Evolutionary conservation across 2,797 vertebrate species (phyloP), one percentile per base, ranked within the genome.

Genomic region (Eidolon dupreanum): DNA sequence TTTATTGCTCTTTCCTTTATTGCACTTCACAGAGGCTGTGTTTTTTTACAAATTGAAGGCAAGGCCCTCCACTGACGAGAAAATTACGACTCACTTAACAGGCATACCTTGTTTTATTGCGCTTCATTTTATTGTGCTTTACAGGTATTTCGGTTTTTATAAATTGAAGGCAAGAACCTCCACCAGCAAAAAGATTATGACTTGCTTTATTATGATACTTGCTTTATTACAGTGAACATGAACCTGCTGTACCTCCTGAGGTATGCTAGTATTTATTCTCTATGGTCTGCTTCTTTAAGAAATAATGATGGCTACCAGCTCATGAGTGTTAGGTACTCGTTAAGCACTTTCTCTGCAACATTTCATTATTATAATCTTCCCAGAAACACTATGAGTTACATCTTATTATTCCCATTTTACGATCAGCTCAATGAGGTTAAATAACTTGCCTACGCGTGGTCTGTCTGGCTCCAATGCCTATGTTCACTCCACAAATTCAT

Each of bases 361-460:
- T 79, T 77, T 59, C 10, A 49, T 84, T 87, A 43, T 75, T 49
- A 77, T 43, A 84, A 93, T 66, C 28, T 78, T 96, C 46, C 55
- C 53, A 65, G 26, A 65, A 16, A 82, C 63, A 26, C 6, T 75
- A 3, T 66, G 38, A 88, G 16, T 83, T 89, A 79, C 16, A 38
- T 55, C 49, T 66, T 93, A 86, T 89, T 90, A 49, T 93, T 91
- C 17, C 16, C 82, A 57, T 53, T 92, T 87, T 61, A 75, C 36
- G 77, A 49, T 83, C 38, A 87, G 28, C 73, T 85, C 68, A 86
- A 4, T 46, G 65, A 94, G 55, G 31, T 88, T 85, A 66, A 94
- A 55, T 95, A 93, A 68, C 75, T 92, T 92, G 55, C 55, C n/a
- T 74, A 24, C 82, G 49, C 16, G n/a, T 55, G 28, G 17, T 81